phyloP scores from a whole-genome alignment of 2,797 vertebrate genomes.

The Malacoraja senta region DNA sequence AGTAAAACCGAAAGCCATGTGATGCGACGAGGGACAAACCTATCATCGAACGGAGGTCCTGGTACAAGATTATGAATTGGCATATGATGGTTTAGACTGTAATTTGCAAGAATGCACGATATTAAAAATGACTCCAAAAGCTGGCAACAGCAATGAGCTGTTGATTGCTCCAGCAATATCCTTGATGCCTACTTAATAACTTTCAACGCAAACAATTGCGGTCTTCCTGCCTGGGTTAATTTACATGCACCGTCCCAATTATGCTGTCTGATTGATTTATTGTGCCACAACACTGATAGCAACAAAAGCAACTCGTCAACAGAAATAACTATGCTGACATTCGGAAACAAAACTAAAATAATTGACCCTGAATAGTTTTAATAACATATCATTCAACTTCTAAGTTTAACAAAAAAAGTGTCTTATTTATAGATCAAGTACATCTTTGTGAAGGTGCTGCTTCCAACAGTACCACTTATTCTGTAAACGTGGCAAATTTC shows the following conservation, averaged over 20 bases:
- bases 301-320: slow-evolving; percentile 20
- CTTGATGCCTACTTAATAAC: background rate
- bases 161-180: slow-evolving; percentile 15
- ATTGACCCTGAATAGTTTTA: slow-evolving; percentile 34
- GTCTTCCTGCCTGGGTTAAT: slow-evolving; percentile 13
- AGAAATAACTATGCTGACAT: slow-evolving; percentile 31
- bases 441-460: slow-evolving; percentile 20
- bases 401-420: background rate
- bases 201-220: background rate
- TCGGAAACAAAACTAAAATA: slow-evolving; percentile 11
- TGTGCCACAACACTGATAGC: slow-evolving; percentile 17
- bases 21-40: background rate
- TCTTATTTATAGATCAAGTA: slow-evolving; percentile 35
- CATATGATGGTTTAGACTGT: background rate
- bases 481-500: background rate
- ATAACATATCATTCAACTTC: slow-evolving; percentile 20
- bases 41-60: background rate
- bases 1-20: background rate
- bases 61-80: background rate
- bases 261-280: slow-evolving; percentile 13
- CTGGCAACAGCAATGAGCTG: background rate
- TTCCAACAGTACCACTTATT: slow-evolving; percentile 24
- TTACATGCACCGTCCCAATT: slow-evolving; percentile 33
- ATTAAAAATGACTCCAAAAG: background rate
- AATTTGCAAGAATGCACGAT: slow-evolving; percentile 5